A percentile compares a stretch with the other conserved stretches of the same genome.
Conservation (phyloP, 2,888 invertebrate species). For the Callyntrura guangdongensis region DNA sequence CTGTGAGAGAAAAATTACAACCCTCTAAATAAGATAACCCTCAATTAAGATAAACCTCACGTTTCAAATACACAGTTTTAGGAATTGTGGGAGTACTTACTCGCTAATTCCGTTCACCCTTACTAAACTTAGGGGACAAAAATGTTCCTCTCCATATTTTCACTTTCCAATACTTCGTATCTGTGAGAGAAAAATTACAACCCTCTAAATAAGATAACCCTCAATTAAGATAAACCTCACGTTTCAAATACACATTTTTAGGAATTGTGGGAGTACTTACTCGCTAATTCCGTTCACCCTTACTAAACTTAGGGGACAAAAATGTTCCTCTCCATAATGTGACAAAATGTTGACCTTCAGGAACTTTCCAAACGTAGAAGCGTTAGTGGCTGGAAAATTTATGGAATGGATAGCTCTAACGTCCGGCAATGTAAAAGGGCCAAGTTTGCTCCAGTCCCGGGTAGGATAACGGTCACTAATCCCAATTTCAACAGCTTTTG, state of each 20-base stretch:
- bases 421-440: constrained; percentile 83
- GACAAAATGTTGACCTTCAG: constrained; percentile 92
- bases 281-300: constrained; percentile 97
- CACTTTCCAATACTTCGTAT: constrained; percentile 93
- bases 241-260: too few species aligned
- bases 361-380: constrained; percentile 85
- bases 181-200: constrained; percentile 74
- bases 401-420: constrained; percentile 83
- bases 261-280: constrained; percentile 86
- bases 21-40: too few species aligned
- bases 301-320: constrained; percentile 98
- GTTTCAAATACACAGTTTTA: too few species aligned
- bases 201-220: too few species aligned
- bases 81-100: constrained; percentile 86
- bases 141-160: constrained; percentile 98
- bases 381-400: constrained; percentile 82
- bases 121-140: constrained; percentile 98
- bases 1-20: constrained; percentile 74
- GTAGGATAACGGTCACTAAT: constrained; percentile 96
- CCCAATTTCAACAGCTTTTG: constrained; percentile 95
- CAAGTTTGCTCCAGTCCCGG: constrained; percentile 86
- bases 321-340: constrained; percentile 98
- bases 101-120: constrained; percentile 97
- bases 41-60: too few species aligned
- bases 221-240: too few species aligned